These are phyloP conservation scores for Equus przewalskii DNA, from an alignment of 2,113 vertebrate genomes.

Conservation along the genomic window DNA sequence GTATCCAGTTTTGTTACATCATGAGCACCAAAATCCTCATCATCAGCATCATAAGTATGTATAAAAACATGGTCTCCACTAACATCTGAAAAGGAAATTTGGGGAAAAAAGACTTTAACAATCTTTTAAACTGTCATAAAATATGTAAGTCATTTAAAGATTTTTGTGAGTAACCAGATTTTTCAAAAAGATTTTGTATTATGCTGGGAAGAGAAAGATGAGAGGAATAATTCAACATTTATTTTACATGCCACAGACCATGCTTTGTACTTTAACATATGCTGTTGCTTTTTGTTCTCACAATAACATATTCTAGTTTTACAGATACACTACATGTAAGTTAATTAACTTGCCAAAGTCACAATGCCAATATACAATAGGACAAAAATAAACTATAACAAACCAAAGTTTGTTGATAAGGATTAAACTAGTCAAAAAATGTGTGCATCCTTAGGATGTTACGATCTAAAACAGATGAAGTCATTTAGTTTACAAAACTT, in stretches of 20 bases:
- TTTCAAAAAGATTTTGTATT: not conserved
- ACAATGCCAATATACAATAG: not conserved
- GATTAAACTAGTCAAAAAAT: conserved; percentile 34
- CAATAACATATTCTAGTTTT: conserved; percentile 20
- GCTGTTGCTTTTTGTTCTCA: not conserved
- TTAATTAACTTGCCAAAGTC: conserved; percentile 12
- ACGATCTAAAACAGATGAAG: not conserved
- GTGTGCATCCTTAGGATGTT: not conserved
- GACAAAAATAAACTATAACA: conserved; percentile 38
- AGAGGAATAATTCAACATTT: not conserved
- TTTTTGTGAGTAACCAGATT: not conserved
- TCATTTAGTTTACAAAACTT: not conserved
- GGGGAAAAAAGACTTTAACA: not conserved
- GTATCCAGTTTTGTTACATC: conserved; percentile 95
- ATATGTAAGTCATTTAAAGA: not conserved
- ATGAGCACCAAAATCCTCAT: conserved; percentile 95
- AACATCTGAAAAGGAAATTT: conserved; percentile 89
- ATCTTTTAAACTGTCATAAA: conserved; percentile 32
- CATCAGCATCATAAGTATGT: conserved; percentile 91
- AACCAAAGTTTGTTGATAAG: not conserved
- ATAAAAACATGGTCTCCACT: conserved; percentile 94
- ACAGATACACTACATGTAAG: not conserved
- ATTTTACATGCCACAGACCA: not conserved
- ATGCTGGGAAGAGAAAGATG: not conserved
- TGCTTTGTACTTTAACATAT: not conserved